These are phyloP conservation scores for Cygnus atratus DNA, from an alignment of 2,113 vertebrate species.

Conservation along the genomic window DNA sequence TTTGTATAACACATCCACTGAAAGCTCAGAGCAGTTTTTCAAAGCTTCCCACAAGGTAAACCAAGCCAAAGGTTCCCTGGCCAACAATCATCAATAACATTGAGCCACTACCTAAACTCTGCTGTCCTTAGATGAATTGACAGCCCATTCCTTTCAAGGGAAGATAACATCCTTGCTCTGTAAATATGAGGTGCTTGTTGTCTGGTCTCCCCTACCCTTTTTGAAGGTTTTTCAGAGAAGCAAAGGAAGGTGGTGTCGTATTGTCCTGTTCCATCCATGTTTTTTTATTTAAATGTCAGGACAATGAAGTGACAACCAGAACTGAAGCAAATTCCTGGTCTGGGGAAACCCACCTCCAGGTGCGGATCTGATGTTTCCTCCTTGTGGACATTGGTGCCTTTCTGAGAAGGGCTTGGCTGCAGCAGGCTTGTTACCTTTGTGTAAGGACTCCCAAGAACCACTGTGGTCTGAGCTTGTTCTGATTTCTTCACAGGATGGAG, in stretches of 20 bases:
- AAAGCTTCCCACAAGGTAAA: background rate
- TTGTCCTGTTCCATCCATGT: background rate
- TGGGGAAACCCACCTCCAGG: background rate
- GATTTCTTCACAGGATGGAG: background rate
- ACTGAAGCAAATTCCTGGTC: background rate
- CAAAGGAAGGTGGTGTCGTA: background rate
- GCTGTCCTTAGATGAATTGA: background rate
- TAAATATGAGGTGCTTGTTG: background rate
- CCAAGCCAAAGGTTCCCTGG: conserved; percentile 11
- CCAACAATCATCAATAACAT: background rate
- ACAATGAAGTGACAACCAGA: background rate
- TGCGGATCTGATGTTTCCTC: background rate
- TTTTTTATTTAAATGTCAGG: background rate
- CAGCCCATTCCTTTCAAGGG: background rate
- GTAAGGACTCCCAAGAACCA: background rate
- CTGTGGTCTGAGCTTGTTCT: background rate
- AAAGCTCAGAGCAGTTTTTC: background rate
- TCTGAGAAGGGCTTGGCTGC: background rate
- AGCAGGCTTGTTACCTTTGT: background rate
- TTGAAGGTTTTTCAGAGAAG: background rate
- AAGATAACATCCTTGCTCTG: background rate
- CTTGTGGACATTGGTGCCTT: background rate
- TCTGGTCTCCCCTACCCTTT: background rate
- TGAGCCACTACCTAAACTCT: background rate
- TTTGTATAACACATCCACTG: conserved; percentile 21